Evolutionary conservation across 92 coral and sea anemone species (phyloP), one percentile per base, ranked within the genome.

Genomic region (Heteractis magnifica): DNA sequence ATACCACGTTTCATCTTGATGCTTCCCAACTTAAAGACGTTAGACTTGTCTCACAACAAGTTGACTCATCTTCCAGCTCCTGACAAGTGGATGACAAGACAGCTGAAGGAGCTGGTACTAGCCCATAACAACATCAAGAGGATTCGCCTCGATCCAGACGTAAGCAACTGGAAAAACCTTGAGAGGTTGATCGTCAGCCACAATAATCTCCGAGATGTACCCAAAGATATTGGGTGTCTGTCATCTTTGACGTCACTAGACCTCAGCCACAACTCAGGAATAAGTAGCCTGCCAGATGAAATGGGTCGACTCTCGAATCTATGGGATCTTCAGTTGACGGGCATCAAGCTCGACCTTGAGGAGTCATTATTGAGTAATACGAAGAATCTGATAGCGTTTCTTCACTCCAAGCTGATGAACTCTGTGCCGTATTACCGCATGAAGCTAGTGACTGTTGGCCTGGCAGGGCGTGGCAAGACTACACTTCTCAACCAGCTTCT

Each of bases 351-450:
- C 23, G 98, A 94, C 79, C 51, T 97, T 50, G 93, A 94, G 58
- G 86, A 83, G 19, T 91, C 98, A 5, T 79, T 97, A 78, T 91
- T 93, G 74, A 83, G 97, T 80, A 94, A 89, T 79, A 92, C 98
- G 18, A 91, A 92, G 62, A 98, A 97, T 60, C 81, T 97, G 71
- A 89, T 97, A 76, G 98, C 92, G n/a, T 93, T 90, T 77, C 89
- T 97, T 71, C 93, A 91, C 79, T 93, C 97, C 41, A 90, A 89
- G 82, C 90, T 97, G 65, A 89, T 88, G 86, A 90, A 92, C 59
- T 94, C 98, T 16, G 95, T 95, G 12, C 95, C 98, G 5, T 94
- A 91, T 79, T 95, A 95, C 84, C 98, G 95, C 64, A 89, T 90
- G 89, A 97, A 97, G 76, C 82, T 97, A 64, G 98, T 97, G 9